A percentile compares a stretch with the other conserved stretches of the same genome.
Evolutionary conservation across 2,113 vertebrate genomes (phyloP).

Genomic region (Toxostoma redivivum): DNA sequence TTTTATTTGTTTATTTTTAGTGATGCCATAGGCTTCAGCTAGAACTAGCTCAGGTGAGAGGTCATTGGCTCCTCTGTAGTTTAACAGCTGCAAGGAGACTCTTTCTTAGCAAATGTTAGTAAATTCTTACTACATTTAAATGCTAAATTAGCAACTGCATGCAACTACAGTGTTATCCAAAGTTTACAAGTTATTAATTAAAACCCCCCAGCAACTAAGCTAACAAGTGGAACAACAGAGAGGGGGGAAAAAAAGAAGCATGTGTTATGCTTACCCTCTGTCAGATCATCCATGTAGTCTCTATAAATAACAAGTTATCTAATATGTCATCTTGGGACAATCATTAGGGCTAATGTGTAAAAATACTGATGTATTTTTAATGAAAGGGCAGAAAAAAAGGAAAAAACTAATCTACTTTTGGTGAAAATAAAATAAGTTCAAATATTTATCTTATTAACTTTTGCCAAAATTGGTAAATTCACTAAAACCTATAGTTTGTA

Average conservation of each 20-base stretch:
- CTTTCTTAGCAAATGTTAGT: not conserved
- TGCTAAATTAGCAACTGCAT: not conserved
- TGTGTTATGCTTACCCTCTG: not conserved
- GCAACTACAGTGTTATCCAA: not conserved
- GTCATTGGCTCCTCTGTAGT: not conserved
- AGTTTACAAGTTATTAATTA: not conserved
- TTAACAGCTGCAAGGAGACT: not conserved
- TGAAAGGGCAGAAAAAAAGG: not conserved
- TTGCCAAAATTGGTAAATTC: not conserved
- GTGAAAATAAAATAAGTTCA: not conserved
- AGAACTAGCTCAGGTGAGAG: not conserved
- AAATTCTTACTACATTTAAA: not conserved
- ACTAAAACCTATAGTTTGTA: not conserved
- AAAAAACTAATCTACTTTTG: not conserved
- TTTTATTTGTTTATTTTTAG: not conserved
- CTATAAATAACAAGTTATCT: not conserved
- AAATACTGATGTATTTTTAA: not conserved
- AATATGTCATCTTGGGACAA: not conserved
- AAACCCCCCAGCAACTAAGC: accelerated
- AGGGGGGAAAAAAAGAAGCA: accelerated
- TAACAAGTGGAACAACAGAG: not conserved
- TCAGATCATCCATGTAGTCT: not conserved
- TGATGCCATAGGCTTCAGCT: not conserved
- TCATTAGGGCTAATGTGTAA: not conserved
- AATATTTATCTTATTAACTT: not conserved